phyloP scores from a whole-genome alignment of 53 echinoderm and acorn worm genomes.

The Zoroaster sp. region DNA sequence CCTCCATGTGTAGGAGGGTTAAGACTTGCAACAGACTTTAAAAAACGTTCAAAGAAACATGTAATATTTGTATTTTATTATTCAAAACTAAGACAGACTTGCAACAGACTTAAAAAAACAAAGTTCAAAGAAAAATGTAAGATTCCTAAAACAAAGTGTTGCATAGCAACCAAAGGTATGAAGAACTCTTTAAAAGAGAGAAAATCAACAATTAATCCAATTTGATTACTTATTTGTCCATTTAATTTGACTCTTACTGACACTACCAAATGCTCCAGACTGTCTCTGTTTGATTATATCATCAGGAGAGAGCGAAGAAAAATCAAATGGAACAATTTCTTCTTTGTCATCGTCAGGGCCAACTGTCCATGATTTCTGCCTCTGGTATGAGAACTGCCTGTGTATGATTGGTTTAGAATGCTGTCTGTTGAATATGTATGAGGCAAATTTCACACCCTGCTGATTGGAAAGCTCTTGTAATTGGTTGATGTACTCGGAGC shows the following conservation, averaged over 20 bases:
- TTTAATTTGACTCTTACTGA: background rate
- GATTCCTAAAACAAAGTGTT: too few relatives aligned
- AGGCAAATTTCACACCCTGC: background rate
- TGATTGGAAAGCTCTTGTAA: slow-evolving; percentile 1
- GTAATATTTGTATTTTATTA: too few relatives aligned
- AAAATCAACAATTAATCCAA: background rate
- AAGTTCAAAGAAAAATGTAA: too few relatives aligned
- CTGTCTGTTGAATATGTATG: slow-evolving; percentile 5
- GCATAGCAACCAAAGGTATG: too few relatives aligned
- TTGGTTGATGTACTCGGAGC: slow-evolving; percentile 34
- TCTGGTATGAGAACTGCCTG: slow-evolving; percentile 74
- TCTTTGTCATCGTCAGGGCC: background rate
- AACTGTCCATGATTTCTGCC: slow-evolving; percentile 59
- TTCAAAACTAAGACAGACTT: too few relatives aligned
- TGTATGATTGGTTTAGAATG: slow-evolving; percentile 30
- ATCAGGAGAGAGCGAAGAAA: slow-evolving; percentile 87
- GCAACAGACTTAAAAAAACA: too few relatives aligned
- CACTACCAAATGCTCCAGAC: slow-evolving; percentile 66
- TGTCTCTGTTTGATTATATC: slow-evolving; percentile 77
- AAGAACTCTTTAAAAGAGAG: background rate
- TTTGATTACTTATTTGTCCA: background rate
- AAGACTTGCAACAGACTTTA: too few relatives aligned
- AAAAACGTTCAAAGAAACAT: too few relatives aligned
- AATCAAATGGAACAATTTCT: slow-evolving; percentile 76
- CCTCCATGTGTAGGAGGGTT: too few relatives aligned